These are phyloP conservation scores for Rissa tridactyla DNA, from an alignment of 2,113 vertebrate species.

Conservation along the genomic window DNA sequence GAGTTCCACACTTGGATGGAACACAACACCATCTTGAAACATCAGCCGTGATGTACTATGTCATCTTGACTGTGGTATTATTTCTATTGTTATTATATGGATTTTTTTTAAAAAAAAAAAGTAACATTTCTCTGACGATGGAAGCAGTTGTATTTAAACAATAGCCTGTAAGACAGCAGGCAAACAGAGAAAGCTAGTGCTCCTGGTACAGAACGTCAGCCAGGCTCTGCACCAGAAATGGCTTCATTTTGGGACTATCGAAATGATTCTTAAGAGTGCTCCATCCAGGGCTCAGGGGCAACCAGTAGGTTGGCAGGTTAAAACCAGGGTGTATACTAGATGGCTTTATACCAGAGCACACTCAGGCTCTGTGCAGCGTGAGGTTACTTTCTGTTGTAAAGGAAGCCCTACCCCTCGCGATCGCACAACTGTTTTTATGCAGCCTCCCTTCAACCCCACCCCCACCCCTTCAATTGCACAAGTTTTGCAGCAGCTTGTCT, in stretches of 20 bases:
- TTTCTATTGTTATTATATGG: background rate
- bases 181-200: background rate
- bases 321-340: background rate
- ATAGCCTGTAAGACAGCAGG: background rate
- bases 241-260: background rate
- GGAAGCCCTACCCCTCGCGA: background rate
- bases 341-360: background rate
- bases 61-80: background rate
- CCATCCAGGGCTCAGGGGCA: background rate
- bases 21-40: background rate
- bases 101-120: background rate
- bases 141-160: background rate
- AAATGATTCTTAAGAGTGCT: background rate
- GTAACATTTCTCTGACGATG: background rate
- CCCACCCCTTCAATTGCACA: background rate
- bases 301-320: background rate
- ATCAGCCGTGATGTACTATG: background rate
- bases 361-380: background rate
- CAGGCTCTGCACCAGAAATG: background rate
- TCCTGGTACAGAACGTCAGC: background rate
- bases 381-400: background rate
- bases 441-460: background rate
- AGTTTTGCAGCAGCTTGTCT: background rate
- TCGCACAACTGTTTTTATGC: background rate
- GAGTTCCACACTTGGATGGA: background rate